Evolutionary conservation across 2,797 vertebrate species (phyloP), one percentile per base, ranked within the genome.

Genomic region (Synaphobranchus kaupii): DNA sequence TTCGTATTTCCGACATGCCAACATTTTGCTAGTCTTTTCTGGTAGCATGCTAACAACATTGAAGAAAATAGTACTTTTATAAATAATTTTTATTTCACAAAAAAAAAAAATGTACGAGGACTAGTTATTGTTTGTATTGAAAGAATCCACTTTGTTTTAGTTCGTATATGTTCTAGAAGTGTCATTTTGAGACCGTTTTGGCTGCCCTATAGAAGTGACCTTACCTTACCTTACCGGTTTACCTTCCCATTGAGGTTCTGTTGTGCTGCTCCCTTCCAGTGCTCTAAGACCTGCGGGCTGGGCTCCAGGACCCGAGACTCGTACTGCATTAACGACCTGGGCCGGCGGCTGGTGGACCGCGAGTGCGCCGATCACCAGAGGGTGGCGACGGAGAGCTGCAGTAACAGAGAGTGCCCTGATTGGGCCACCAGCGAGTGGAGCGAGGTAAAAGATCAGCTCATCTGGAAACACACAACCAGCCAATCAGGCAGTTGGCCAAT

Each of bases 351-450:
- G 92, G 94, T 94, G 87, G 97, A 98, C 85, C 91, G 92, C 78
- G 97, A 98, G 91, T 99, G 98, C 89, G 94, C 88, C 2, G 95
- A 96, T 22, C 89, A 96, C 91, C 96, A 95, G 85, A 95, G 94
- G 84, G 85, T 94, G 83, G 89, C 95, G 28, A 94, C 93, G 0
- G 96, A 98, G 90, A 91, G 84, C 84, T 99, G 98, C 93, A 96
- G 96, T 47, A 97, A 98, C 44, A 95, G 97, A 90, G 92, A 94
- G 3, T 99, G 98, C 92, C 98, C 98, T 1, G 94, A 92, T 71
- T 99, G 98, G 98, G 95, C 91, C 0, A 85, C 95, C 90, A 97
- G 97, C 91, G 97, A 98, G 89, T 99, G 98, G 98, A 98, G 97
- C 0, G 97, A 99, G 97, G 98, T 99, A 96, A 94, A 88, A 89